Percentiles rank a stretch among this genome's conserved stretches.
Evolutionary conservation across 2,113 vertebrate genomes (phyloP).

Genomic region (Apus apus): DNA sequence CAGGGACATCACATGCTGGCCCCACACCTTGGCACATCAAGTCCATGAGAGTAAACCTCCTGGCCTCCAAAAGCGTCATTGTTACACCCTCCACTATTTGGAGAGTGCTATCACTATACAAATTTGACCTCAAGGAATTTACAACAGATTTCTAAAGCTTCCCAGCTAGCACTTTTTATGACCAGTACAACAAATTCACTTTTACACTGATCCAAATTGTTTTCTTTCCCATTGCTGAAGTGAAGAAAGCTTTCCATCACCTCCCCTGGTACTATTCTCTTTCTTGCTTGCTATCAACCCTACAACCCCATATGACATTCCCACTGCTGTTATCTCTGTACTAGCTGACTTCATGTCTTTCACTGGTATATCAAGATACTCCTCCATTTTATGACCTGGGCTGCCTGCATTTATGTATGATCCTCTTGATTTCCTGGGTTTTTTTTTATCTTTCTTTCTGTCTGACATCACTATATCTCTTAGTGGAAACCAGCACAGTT

Average conservation of each 20-base stretch:
- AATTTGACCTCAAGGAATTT: background rate
- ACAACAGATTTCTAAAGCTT: background rate
- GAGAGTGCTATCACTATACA: background rate
- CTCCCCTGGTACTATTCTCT: background rate
- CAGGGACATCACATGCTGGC: background rate
- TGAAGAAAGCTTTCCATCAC: background rate
- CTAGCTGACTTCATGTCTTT: background rate
- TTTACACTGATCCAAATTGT: background rate
- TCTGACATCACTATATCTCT: background rate
- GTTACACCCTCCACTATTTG: background rate
- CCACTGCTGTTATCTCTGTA: background rate
- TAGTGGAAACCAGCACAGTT: background rate
- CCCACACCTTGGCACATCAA: background rate
- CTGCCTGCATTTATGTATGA: background rate
- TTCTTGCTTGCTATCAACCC: accelerated
- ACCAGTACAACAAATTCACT: background rate
- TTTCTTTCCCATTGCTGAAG: background rate
- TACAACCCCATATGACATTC: background rate
- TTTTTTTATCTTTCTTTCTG: background rate
- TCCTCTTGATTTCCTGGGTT: background rate
- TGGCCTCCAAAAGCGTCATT: background rate
- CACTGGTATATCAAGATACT: background rate
- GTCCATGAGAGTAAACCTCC: background rate
- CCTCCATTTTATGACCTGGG: background rate
- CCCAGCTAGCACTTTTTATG: background rate